Evolutionary conservation across 2,888 invertebrate genomes (phyloP).

Genomic region (Drosophila tanythrix): DNA sequence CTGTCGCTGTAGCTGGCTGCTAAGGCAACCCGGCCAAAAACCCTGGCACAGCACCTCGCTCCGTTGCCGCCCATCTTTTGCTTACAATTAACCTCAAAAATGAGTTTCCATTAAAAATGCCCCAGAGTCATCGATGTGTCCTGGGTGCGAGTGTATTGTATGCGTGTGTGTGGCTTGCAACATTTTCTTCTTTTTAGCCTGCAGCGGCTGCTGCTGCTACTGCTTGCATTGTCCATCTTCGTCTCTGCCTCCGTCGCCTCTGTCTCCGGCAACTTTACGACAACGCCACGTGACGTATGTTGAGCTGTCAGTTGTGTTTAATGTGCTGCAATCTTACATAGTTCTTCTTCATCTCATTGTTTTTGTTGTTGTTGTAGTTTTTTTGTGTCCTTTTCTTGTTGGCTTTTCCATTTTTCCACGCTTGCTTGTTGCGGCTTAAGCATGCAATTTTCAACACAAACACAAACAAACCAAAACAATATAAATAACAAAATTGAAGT

Average conservation of each 20-base stretch:
- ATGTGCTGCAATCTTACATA: constrained; percentile 61
- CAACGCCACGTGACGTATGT: constrained; percentile 77
- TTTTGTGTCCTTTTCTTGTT: constrained; percentile 14
- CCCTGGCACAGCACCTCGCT: background rate
- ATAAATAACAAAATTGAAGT: constrained; percentile 35
- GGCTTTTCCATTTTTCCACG: constrained; percentile 10
- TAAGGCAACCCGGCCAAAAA: constrained; percentile 3
- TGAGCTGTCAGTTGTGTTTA: constrained; percentile 77
- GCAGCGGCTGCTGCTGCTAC: constrained; percentile 5
- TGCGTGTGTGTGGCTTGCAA: constrained; percentile 25
- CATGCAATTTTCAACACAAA: constrained; percentile 4
- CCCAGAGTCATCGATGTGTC: constrained; percentile 73
- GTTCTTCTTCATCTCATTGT: background rate
- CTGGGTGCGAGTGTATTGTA: constrained; percentile 14
- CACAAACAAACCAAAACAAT: background rate
- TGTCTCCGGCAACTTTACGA: constrained; percentile 70
- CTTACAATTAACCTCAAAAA: constrained; percentile 78
- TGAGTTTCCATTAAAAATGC: constrained; percentile 79
- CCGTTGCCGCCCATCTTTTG: constrained; percentile 57
- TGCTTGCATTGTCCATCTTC: constrained; percentile 32
- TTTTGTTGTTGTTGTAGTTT: constrained; percentile 1
- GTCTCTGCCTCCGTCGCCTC: constrained; percentile 6
- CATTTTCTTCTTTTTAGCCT: constrained; percentile 31
- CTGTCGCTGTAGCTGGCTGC: constrained; percentile 17
- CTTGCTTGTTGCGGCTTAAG: constrained; percentile 16